Evolutionary conservation across 2,888 invertebrate species (phyloP), one percentile per base, ranked within the genome.

Genomic region (Drosophila paracracens): DNA sequence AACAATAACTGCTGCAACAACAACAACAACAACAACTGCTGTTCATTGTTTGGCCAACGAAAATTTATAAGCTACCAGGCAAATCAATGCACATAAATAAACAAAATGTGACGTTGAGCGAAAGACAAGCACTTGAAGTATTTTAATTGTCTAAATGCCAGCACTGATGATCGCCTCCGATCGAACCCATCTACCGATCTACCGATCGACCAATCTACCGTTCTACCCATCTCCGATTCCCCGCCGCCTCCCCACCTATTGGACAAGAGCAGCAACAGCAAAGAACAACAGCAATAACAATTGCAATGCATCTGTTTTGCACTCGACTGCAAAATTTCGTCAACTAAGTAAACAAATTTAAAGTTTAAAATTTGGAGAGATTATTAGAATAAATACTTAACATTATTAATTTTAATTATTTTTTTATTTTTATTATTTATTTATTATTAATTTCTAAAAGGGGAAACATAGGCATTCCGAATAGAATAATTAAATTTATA

Each of bases 61-160:
- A 88, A 88, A 87, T 86, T 84, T 88, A 87, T 88, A 88, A 87
- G 87, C 89, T 88, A 79, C 87, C 87, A 79, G 67, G 84, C 81
- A 82, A 82, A 86, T 83, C 80, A 88, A 88, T 85, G 86, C 88
- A 86, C 86, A 88, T 83, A 88, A 85, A 88, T 86, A 86, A 88
- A 83, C 80, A 83, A 86, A 86, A 83, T 89, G 84, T 84, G 87
- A 84, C 87, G 78, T 82, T 87, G 82, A 85, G 86, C 88, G 86
- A 88, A 83, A 82, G 83, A 79, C 83, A 88, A 90, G 87, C 88
- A 90, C 88, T 86, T 88, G 88, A 91, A 91, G 85, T 88, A 91
- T 91, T 91, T 91, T 91, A 91, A 91, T 91, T 91, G 90, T 90
- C 83, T 82, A 83, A 90, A 90, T 91, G 88, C 90, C 90, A 87